Evolutionary conservation across 35 echinoderm and acorn worm species (phyloP), one percentile per base, ranked within the genome.

Genomic region (Amphiura filiformis): DNA sequence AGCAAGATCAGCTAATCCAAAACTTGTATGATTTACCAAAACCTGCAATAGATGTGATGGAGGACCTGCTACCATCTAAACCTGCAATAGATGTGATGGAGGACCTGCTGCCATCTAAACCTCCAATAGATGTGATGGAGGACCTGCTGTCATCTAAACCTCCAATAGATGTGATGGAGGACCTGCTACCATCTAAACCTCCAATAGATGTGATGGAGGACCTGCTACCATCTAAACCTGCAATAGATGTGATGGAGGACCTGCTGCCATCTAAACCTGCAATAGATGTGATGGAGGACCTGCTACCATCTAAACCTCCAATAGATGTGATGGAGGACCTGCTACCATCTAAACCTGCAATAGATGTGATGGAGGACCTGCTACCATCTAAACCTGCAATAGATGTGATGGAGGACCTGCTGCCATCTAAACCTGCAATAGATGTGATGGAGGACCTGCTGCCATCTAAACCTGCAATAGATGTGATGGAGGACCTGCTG

Each of bases 21-120:
- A 83, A 83, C 81, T 47, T 83, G 26, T 83, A 83, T 41, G 22
- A 52, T 56, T 32, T 85, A 61, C 31, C 35, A 32, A 39, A 18
- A 11, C 26, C 56, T 32, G 37, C 61, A 70, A 23, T 15, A 15
- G 26, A 26, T 26, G 61, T 26, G 4, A 70, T n/a, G 7, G 2
- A 70, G 26, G 26, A 70, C 28, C 26, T 70, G 1, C 61, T 30
- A 70, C 4, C 17, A 47, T 47, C 17, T 47, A 47, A 47, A 4
- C 41, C 41, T 4, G 17, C 17, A 17, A 47, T 17, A 47, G 41
- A 47, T 47, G 17, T 47, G 4, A 17, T 17, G 41, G 41, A 47
- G 41, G 4, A 9, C 41, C 41, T 47, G 4, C 41, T 4, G 2
- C 11, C 61, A 70, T 30, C 61, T 0, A 77, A 80, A n/a, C n/a